Conservation (phyloP, 1,140 invertebrate genomes). For the Tetramorium simillimum region DNA sequence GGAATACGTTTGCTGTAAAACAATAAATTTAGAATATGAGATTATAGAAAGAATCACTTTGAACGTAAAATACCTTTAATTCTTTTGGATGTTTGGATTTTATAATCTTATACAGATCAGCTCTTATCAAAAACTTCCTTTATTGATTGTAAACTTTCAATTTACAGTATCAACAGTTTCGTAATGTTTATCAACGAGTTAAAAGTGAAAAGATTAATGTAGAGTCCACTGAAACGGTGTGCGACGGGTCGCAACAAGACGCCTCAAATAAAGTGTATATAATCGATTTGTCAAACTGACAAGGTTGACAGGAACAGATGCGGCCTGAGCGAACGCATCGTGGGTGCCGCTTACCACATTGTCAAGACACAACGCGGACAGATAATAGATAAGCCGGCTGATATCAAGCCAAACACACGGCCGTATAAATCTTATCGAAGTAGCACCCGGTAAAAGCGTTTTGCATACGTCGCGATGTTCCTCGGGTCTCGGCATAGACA, state of each 20-base stretch:
- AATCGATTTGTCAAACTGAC: constrained; percentile 13
- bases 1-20: too few relatives aligned
- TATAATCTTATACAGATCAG: not conserved
- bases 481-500: constrained; percentile 15
- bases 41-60: too few relatives aligned
- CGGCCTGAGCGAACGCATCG: not conserved
- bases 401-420: constrained; percentile 22
- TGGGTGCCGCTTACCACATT: not conserved
- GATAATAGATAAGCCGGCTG: constrained; percentile 30
- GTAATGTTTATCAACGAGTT: not conserved
- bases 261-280: not conserved
- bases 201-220: constrained; percentile 8
- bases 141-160: not conserved
- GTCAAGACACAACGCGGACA: constrained; percentile 7
- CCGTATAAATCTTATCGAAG: constrained; percentile 34
- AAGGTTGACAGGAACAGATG: constrained; percentile 2
- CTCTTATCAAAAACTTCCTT: not conserved
- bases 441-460: constrained; percentile 18
- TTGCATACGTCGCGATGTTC: constrained; percentile 16
- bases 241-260: not conserved
- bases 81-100: too few relatives aligned
- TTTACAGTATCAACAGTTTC: not conserved
- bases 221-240: not conserved
- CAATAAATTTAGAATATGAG: too few relatives aligned
- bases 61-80: too few relatives aligned